Conservation (phyloP, 2,113 vertebrate genomes). For the Oncorhynchus tshawytscha region DNA sequence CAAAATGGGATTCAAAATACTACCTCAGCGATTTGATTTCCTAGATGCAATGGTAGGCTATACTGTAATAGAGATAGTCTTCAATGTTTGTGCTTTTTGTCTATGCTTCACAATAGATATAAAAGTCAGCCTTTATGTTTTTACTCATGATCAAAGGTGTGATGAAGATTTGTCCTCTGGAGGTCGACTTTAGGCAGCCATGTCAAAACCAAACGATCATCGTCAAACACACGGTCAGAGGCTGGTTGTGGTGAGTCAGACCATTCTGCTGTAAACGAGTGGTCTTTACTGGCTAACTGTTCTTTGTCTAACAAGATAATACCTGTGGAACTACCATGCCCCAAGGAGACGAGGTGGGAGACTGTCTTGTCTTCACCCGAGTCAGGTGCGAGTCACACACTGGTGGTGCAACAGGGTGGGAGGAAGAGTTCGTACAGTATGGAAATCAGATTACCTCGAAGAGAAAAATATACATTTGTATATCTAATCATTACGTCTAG, state of each 20-base stretch:
- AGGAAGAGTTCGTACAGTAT: not conserved
- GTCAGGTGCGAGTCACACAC: not conserved
- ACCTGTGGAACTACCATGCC: not conserved
- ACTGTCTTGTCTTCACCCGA: not conserved
- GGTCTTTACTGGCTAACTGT: not conserved
- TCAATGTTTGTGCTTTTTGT: too few species aligned
- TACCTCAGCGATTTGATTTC: not conserved
- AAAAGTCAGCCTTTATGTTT: too few species aligned
- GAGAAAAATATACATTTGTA: not conserved
- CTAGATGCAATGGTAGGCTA: too few species aligned
- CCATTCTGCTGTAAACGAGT: not conserved
- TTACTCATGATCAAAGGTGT: too few species aligned
- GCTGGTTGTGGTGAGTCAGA: not conserved
- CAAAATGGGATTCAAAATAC: too few species aligned
- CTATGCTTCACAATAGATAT: too few species aligned
- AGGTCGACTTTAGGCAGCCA: too few species aligned
- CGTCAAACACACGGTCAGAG: too few species aligned
- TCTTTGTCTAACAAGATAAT: not conserved
- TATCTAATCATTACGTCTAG: not conserved
- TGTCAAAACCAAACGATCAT: too few species aligned
- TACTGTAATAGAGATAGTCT: too few species aligned
- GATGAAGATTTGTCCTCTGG: too few species aligned
- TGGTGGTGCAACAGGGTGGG: not conserved
- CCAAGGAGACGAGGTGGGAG: not conserved
- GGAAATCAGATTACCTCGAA: not conserved